phyloP scores from a whole-genome alignment of 2,797 vertebrate species.

The Parauchenoglanis punctatus region DNA sequence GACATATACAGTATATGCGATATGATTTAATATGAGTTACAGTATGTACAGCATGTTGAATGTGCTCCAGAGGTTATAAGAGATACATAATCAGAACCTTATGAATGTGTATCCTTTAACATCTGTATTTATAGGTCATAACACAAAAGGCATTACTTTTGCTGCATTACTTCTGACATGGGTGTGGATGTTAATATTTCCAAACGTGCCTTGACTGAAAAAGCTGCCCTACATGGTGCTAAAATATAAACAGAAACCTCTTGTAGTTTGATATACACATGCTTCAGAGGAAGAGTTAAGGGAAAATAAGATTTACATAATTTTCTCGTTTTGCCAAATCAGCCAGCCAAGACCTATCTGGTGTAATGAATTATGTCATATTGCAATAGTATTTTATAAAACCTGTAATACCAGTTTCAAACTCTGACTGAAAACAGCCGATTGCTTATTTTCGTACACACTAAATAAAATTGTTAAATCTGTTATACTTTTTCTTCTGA shows the following conservation, averaged over 20 bases:
- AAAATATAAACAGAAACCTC: background rate
- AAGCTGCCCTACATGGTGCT: background rate
- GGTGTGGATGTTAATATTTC: background rate
- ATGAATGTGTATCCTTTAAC: background rate
- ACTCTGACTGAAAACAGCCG: background rate
- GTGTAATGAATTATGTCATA: background rate
- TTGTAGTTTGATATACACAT: background rate
- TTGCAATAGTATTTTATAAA: background rate
- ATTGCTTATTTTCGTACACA: background rate
- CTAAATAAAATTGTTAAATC: background rate
- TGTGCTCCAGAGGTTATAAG: background rate
- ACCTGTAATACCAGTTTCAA: background rate
- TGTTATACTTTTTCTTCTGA: background rate
- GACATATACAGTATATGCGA: background rate
- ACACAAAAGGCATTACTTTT: background rate
- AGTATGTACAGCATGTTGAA: background rate
- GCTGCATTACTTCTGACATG: conserved; percentile 1
- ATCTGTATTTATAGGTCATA: conserved; percentile 12
- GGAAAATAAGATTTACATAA: background rate
- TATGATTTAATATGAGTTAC: background rate
- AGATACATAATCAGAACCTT: background rate
- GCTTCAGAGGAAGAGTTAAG: background rate
- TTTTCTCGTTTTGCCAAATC: background rate
- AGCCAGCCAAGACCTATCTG: background rate
- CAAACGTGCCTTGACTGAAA: background rate